Evolutionary conservation across 2,113 vertebrate species (phyloP), one percentile per base, ranked within the genome.

Genomic region (Poeciliopsis prolifica): DNA sequence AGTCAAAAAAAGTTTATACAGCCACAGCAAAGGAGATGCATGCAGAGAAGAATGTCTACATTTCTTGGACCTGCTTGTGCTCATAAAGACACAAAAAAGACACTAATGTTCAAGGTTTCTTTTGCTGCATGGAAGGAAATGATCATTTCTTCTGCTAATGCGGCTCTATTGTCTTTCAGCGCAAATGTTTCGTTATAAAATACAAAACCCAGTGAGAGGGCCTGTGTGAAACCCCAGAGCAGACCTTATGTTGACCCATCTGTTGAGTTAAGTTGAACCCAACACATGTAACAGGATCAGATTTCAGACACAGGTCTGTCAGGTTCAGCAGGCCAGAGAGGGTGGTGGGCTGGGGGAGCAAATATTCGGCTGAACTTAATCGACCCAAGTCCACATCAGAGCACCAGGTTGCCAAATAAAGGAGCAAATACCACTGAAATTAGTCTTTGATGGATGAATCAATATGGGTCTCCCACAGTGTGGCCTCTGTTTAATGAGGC

Each of bases 401-500:
- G 63, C 30, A 35, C 17, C 31, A 35, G 31, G 17, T 48, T 17
- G 42, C 44, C 63, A 65, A 5, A 24, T 74, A 58, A 51, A 64
- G 42, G 22, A 61, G 24, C 66, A 22, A 68, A 70, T 63, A 62
- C 61, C 73, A 61, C 51, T 70, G 76, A 64, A 80, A 82, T 78
- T 3, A 85, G 65, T 40, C 31, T 82, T 54, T 81, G 75, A 72
- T 81, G 70, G 72, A 65, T 77, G 69, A 80, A 87, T 87, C 74
- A 29, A 65, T 72, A 37, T 17, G 33, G 26, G 2, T 26, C 24
- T 30, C 31, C 72, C n/a, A 26, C 65, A 68, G 58, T 48, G 72
- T 54, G 35, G 62, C 30, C 44, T 40, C 64, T 65, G 74, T 74
- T 75, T 85, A 75, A 82, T 77, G 79, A 81, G 66, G 44, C 44